Percentiles rank a stretch among this genome's conserved stretches.
phyloP scores from a whole-genome alignment of 64 coral and sea anemone genomes.

The Stichodactyla mertensii region DNA sequence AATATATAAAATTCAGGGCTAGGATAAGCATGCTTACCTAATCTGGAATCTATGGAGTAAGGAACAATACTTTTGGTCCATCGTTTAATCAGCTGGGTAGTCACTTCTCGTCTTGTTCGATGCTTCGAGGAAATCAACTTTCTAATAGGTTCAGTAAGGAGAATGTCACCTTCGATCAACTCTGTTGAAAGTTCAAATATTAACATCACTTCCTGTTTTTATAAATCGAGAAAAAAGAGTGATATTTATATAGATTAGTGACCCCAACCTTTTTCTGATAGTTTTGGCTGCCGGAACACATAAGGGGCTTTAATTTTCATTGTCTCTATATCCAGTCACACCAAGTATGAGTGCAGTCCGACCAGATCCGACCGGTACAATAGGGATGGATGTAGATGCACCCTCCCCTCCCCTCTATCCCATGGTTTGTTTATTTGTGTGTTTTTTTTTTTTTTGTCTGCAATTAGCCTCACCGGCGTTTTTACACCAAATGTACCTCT shows the following conservation, averaged over 20 bases:
- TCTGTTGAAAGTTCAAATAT: slow-evolving; percentile 10
- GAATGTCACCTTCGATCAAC: slow-evolving; percentile 53
- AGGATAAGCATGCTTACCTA: slow-evolving; percentile 25
- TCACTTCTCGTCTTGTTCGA: slow-evolving; percentile 40
- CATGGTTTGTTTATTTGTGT: too few species aligned
- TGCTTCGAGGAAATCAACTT: slow-evolving; percentile 7
- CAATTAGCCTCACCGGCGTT: too few species aligned
- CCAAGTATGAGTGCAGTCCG: too few species aligned
- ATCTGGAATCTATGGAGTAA: slow-evolving; percentile 17
- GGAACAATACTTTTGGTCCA: slow-evolving; percentile 47
- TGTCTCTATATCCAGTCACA: background rate
- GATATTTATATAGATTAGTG: background rate
- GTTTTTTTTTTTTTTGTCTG: too few species aligned
- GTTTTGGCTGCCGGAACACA: background rate
- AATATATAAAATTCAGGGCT: too few species aligned
- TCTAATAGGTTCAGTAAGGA: slow-evolving; percentile 30
- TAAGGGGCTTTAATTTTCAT: background rate
- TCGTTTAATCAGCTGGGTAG: slow-evolving; percentile 20
- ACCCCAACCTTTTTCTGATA: background rate
- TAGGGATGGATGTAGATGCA: too few species aligned
- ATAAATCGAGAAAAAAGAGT: background rate
- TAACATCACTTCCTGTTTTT: background rate
- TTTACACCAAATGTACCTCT: too few species aligned
- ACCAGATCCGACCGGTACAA: too few species aligned
- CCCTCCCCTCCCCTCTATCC: too few species aligned